Evolutionary conservation across 2,888 invertebrate species (phyloP).

Genomic region (Pristionchus maxplancki): DNA sequence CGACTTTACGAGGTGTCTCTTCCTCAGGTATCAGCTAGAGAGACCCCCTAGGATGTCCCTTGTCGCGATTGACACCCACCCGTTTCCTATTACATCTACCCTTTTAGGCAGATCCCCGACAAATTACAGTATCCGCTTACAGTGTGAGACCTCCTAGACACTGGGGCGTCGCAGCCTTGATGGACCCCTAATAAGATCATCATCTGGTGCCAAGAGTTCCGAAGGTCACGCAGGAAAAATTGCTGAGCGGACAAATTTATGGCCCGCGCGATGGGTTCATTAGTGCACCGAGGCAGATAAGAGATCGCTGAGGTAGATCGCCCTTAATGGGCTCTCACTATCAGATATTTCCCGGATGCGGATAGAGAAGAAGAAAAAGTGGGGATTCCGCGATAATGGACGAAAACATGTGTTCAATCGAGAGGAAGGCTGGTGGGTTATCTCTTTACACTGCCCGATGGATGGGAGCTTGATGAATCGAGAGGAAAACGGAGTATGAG

Average conservation of each 20-base stretch:
- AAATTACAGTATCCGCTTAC: slow-evolving; percentile 37
- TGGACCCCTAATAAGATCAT: slow-evolving; percentile 2
- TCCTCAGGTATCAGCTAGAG: slow-evolving; percentile 2
- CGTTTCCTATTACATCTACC: slow-evolving; percentile 12
- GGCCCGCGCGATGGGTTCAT: neutral
- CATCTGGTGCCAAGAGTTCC: slow-evolving; percentile 41
- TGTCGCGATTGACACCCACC: neutral
- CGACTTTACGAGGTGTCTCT: slow-evolving; percentile 31
- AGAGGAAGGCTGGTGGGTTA: neutral
- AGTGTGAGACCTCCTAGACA: neutral
- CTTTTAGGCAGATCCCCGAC: neutral
- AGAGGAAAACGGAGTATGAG: neutral
- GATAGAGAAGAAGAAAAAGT: neutral
- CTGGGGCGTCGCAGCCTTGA: neutral
- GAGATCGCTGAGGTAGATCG: neutral
- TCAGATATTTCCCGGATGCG: slow-evolving; percentile 20
- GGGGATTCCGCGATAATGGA: slow-evolving; percentile 11
- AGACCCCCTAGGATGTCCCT: slow-evolving; percentile 36
- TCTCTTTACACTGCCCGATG: neutral
- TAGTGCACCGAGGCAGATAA: slow-evolving; percentile 20
- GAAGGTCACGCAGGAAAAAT: slow-evolving; percentile 36
- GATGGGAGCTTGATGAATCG: neutral
- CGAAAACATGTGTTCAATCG: slow-evolving; percentile 33
- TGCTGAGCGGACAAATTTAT: slow-evolving; percentile 40
- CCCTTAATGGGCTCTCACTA: neutral